phyloP scores from a whole-genome alignment of 2,888 invertebrate genomes.

The Synanthedon vespiformis region DNA sequence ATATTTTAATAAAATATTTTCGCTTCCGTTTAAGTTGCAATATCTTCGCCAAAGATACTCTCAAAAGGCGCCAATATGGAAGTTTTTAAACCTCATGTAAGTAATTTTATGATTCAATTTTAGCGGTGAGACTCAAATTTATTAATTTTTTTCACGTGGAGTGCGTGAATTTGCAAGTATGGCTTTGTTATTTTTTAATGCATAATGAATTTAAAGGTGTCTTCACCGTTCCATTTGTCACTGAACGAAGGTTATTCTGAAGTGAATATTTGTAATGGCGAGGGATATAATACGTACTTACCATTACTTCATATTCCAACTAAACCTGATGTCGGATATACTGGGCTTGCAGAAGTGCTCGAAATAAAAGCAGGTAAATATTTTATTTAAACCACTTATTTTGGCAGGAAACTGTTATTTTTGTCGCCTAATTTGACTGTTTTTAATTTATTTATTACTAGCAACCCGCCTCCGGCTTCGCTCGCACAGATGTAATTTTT shows the following conservation, averaged over 20 bases:
- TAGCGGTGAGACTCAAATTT: no score
- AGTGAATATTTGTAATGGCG: constrained; percentile 70
- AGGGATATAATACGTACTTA: constrained; percentile 53
- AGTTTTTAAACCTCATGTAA: constrained; percentile 73
- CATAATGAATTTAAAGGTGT: constrained; percentile 40
- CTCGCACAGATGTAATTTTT: no score
- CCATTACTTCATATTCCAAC: constrained; percentile 74
- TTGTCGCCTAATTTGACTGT: no score
- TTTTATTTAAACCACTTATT: background rate
- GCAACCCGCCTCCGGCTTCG: no score
- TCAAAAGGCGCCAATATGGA: constrained; percentile 70
- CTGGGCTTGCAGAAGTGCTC: constrained; percentile 66
- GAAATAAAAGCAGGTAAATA: constrained; percentile 39
- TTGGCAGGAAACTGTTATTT: no score
- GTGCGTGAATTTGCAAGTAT: no score
- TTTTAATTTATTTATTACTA: background rate
- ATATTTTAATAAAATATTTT: background rate
- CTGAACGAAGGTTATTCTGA: constrained; percentile 76
- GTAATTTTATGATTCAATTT: constrained; percentile 1
- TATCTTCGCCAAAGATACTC: constrained; percentile 75
- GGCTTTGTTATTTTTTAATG: no score
- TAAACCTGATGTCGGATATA: constrained; percentile 70
- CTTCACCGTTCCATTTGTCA: constrained; percentile 74
- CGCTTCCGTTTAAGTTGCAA: constrained; percentile 68
- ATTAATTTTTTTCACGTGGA: background rate